Conservation (phyloP, 2,113 vertebrate species). For the Gobiocypris rarus region DNA sequence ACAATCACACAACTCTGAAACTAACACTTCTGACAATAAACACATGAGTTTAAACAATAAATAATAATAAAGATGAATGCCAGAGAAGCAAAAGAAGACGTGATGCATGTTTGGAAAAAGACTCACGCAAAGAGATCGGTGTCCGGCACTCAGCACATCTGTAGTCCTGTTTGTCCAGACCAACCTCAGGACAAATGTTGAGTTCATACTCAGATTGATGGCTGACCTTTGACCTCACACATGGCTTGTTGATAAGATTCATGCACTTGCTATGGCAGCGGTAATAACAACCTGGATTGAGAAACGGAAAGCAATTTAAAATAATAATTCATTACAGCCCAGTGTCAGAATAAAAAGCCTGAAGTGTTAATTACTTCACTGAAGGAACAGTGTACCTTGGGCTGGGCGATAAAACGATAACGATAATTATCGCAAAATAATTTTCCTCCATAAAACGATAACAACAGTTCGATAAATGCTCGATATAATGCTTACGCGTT, state of each 20-base stretch:
- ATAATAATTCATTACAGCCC: not conserved
- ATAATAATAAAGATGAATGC: not conserved
- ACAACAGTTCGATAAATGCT: too few species aligned
- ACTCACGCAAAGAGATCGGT: slow-evolving; percentile 91
- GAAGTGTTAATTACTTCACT: not conserved
- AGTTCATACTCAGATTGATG: slow-evolving; percentile 95
- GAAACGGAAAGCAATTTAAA: slow-evolving; percentile 33
- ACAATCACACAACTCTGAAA: not conserved
- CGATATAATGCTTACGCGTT: too few species aligned
- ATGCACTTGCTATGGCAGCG: slow-evolving; percentile 97
- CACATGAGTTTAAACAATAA: not conserved
- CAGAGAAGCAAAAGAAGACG: not conserved
- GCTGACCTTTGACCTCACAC: slow-evolving; percentile 94
- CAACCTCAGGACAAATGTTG: slow-evolving; percentile 92
- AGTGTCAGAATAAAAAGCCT: not conserved
- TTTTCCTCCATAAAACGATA: too few species aligned
- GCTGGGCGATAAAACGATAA: too few species aligned
- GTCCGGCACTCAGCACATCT: slow-evolving; percentile 92
- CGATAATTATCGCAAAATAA: too few species aligned
- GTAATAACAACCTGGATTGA: slow-evolving; percentile 89
- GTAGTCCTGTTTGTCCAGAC: slow-evolving; percentile 95
- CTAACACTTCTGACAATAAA: slow-evolving; percentile 1
- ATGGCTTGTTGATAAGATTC: slow-evolving; percentile 90
- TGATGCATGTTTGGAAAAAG: not conserved
- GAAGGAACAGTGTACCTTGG: not conserved